These are phyloP conservation scores for Zaprionus capensis DNA, from an alignment of 1,140 invertebrate genomes.

Conservation along the genomic window DNA sequence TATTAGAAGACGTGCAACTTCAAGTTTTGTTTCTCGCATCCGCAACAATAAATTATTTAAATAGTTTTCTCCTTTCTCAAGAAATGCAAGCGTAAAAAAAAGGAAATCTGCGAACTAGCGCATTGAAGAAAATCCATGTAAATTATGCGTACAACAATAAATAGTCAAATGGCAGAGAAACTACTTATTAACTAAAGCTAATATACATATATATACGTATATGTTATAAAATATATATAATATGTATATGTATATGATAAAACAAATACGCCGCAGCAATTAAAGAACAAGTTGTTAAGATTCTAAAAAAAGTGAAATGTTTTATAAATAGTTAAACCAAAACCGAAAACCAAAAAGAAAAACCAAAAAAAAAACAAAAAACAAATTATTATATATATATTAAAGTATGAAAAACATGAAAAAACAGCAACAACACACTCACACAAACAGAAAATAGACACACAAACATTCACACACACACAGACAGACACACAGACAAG, in stretches of 20 bases:
- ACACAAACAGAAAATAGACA: conserved; percentile 26
- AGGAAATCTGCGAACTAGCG: conserved; percentile 32
- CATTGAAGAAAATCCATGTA: conserved; percentile 65
- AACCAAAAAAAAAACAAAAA: conserved; percentile 36
- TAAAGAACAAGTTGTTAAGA: conserved; percentile 81
- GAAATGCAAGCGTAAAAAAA: conserved; percentile 19
- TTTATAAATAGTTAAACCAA: conserved; percentile 84
- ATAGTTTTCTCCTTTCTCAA: conserved; percentile 33
- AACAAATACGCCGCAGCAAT: conserved; percentile 63
- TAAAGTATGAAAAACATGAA: conserved; percentile 55
- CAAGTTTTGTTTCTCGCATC: conserved; percentile 40
- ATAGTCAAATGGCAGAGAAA: conserved; percentile 58
- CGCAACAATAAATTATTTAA: conserved; percentile 36
- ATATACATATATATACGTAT: conserved; percentile 54
- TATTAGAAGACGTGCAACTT: conserved; percentile 68
- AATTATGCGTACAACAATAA: conserved; percentile 77
- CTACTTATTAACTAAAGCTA: conserved; percentile 74
- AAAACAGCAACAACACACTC: conserved; percentile 35
- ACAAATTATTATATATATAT: conserved; percentile 71
- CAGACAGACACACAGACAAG: conserved; percentile 13
- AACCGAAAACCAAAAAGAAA: conserved; percentile 42
- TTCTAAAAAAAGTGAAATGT: conserved; percentile 83
- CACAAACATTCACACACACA: conserved; percentile 17
- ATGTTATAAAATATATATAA: conserved; percentile 61
- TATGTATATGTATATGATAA: conserved; percentile 39